Evolutionary conservation across 2,888 invertebrate genomes (phyloP).

Genomic region (Metellina segmentata): DNA sequence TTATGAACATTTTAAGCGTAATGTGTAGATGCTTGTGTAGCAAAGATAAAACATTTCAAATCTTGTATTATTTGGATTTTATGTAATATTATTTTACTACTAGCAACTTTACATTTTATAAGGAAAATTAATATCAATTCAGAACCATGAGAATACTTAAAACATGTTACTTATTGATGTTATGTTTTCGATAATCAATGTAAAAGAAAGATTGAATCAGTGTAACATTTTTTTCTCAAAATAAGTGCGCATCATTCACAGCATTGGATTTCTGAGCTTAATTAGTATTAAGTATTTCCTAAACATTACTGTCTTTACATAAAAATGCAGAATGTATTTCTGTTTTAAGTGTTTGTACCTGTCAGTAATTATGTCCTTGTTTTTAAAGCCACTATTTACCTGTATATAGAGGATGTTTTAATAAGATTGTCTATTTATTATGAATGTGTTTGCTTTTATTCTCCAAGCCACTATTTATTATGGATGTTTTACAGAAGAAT

Average conservation of each 20-base stretch:
- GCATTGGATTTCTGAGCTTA: constrained; percentile 25
- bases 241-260: neutral
- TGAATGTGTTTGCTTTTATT: constrained; percentile 42
- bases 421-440: constrained; percentile 34
- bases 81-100: neutral
- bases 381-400: constrained; percentile 3
- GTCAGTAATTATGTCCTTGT: neutral
- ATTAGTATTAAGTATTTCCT: constrained; percentile 40
- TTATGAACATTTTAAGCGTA: too few species aligned
- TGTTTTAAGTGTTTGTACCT: constrained; percentile 15
- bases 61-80: too few species aligned
- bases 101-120: neutral
- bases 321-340: constrained; percentile 8
- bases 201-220: neutral
- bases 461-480: constrained; percentile 31
- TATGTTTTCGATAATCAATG: neutral
- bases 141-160: neutral
- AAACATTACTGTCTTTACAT: neutral
- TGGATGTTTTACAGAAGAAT: neutral
- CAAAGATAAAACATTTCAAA: too few species aligned
- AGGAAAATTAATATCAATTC: neutral
- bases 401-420: constrained; percentile 26
- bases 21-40: too few species aligned
- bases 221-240: neutral
- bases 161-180: neutral